phyloP scores from a whole-genome alignment of 2,797 vertebrate species.

The Hydrocynus forskahlii region DNA sequence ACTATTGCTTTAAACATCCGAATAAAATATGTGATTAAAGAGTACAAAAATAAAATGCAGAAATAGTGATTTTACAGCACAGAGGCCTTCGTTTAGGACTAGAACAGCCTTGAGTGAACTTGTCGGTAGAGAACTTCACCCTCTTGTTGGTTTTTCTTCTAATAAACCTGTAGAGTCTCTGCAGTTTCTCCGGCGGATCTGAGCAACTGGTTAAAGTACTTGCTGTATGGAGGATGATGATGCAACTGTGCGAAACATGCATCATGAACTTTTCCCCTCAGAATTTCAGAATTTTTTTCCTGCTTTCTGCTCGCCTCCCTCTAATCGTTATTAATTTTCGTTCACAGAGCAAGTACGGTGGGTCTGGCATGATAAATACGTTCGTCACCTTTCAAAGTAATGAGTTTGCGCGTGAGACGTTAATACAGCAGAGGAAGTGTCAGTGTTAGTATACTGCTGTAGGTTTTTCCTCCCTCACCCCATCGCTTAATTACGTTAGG shows the following conservation, averaged over 20 bases:
- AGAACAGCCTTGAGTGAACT: slow-evolving; percentile 18
- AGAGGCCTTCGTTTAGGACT: neutral
- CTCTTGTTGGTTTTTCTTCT: slow-evolving; percentile 20
- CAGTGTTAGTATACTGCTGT: slow-evolving; percentile 47
- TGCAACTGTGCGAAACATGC: slow-evolving; percentile 73
- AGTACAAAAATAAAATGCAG: neutral
- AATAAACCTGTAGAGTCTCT: slow-evolving; percentile 41
- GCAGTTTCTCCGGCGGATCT: slow-evolving; percentile 35
- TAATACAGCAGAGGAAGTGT: slow-evolving; percentile 53
- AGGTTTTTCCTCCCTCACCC: slow-evolving; percentile 39
- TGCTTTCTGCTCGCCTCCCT: slow-evolving; percentile 32
- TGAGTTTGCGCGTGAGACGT: slow-evolving; percentile 50
- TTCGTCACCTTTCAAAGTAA: slow-evolving; percentile 57
- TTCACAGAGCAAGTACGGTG: slow-evolving; percentile 28
- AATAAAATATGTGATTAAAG: too few relatives aligned
- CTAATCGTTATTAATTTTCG: slow-evolving; percentile 60
- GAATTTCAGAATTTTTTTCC: slow-evolving; percentile 42
- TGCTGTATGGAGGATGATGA: slow-evolving; percentile 56
- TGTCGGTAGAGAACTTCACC: neutral
- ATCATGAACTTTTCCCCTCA: slow-evolving; percentile 63
- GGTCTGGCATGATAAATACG: slow-evolving; percentile 58
- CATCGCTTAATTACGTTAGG: slow-evolving; percentile 71
- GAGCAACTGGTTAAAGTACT: slow-evolving; percentile 55
- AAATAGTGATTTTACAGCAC: neutral
- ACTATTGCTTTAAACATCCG: too few relatives aligned